Base-by-base conservation (phyloP, 1,140 invertebrate species). In the Zaprionus capensis region DNA sequence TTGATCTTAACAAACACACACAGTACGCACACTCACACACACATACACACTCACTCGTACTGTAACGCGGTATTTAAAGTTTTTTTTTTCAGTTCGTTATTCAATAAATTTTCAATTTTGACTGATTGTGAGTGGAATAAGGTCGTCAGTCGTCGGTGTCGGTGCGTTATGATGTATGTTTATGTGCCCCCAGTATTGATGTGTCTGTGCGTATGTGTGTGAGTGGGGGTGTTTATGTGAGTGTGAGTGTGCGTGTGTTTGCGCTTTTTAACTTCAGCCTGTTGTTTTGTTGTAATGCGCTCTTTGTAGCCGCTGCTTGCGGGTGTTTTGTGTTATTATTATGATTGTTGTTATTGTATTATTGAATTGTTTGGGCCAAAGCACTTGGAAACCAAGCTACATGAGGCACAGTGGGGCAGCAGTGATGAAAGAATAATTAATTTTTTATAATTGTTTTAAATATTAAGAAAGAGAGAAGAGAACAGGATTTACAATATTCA, bases 81-180 rank as follows among this genome's bases (percentile, higher is more conserved):
- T 51, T 72, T 62, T 14, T 14, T 66, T 56, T 57, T 49, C 49
- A 63, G 77, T 80, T 74, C 64, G 84, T 90, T 88, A 92, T 92
- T 92, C 86, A 92, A 92, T 92, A 92, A 92, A 92, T 92, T 91
- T 92, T 92, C 91, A 92, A 92, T 92, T 92, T 92, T 92, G 91
- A 92, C 91, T 91, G 91, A 87, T 92, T 92, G 86, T 92, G 83
- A 87, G 90, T 92, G 78, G 87, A 92, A 92, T 92, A 88, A 88
- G 84, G 83, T 91, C 87, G 81, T 88, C 83, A 74, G 74, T 79
- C 70, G 75, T 71, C 71, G 55, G 38, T 41, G 68, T 76, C 82
- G 82, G 82, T 78, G 87, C 90, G 82, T 88, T 91, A 85, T 88
- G 83, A 88, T 88, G 73, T 91, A 77, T 84, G 80, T 91, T 82